phyloP scores from a whole-genome alignment of 2,113 vertebrate species.

The Engraulis encrasicolus region DNA sequence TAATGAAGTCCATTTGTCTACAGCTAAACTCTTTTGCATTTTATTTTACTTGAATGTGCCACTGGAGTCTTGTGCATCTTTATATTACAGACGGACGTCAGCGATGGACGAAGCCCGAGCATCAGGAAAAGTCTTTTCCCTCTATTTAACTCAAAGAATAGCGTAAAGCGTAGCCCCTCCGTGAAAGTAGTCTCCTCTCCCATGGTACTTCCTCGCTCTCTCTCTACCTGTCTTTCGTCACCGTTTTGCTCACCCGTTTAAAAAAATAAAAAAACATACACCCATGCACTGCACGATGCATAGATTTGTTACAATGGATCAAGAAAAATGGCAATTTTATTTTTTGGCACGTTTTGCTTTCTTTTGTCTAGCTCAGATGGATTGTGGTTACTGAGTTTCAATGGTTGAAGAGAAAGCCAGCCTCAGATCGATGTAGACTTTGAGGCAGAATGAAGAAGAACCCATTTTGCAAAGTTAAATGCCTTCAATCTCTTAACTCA shows the following conservation, averaged over 20 bases:
- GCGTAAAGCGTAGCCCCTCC: slow-evolving; percentile 98
- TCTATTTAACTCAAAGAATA: slow-evolving; percentile 99
- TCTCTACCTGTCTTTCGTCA: slow-evolving; percentile 79
- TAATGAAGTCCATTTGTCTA: no score
- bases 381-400: background rate
- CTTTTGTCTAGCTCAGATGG: background rate
- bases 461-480: background rate
- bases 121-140: slow-evolving; percentile 99
- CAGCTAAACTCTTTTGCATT: no score
- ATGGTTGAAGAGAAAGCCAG: background rate
- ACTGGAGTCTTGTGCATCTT: slow-evolving; percentile 88
- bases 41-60: slow-evolving; percentile 55
- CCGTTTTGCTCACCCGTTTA: slow-evolving; percentile 80
- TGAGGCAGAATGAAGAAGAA: background rate
- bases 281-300: background rate
- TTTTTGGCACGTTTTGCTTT: background rate
- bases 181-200: slow-evolving; percentile 97
- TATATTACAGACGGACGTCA: slow-evolving; percentile 95
- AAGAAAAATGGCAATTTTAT: background rate
- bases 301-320: background rate
- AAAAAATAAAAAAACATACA: background rate
- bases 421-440: slow-evolving; percentile 9
- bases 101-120: slow-evolving; percentile 93
- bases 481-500: background rate
- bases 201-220: slow-evolving; percentile 88